Evolutionary conservation across 2,888 invertebrate genomes (phyloP), one percentile per base, ranked within the genome.

Genomic region (Acanthosoma haemorrhoidale): DNA sequence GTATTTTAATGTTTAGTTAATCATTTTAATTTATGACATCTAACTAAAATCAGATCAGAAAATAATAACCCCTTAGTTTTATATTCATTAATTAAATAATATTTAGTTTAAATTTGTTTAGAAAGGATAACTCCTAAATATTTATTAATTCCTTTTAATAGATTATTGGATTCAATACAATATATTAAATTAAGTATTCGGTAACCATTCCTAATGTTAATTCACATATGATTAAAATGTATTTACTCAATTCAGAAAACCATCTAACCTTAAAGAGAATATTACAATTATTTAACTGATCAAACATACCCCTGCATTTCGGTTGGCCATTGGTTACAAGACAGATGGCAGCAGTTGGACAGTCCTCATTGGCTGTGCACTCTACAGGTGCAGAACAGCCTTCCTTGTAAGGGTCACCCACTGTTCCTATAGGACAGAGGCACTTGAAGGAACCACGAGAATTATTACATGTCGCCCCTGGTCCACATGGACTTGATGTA

Each of bases 371-470:
- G 51, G 84, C 83, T 74, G 85, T 83, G 79, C 94, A 95, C 81
- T 94, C 93, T 32, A 88, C 88, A n/a, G 92, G 87, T 72, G 87
- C 84, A 71, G 85, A 87, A 76, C 94, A 94, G 29, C 93, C 93
- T 77, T 90, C 89, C 75, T 87, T 87, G 77, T 91, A 91, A 2
- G 94, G 88, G 81, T 95, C 90, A 2, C 94, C 94, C 51, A 94
- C 88, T 16, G 89, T 87, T 70, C 90, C 90, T 6, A 84, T 79
- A 3, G 91, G 88, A 78, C 94, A 95, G 29, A 83, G 82, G 78
- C 95, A 95, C 77, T 87, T 88, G 77, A 63, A 68, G 11, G 88
- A 86, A 67, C 91, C 92, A 75, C 90, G 85, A 0, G 88, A 85
- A 79, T 92, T 95, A 74, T 86, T 87, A 79, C 95, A 96, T 73